Base-by-base conservation (phyloP, 1,140 invertebrate genomes). In the Belonocnema kinseyi region DNA sequence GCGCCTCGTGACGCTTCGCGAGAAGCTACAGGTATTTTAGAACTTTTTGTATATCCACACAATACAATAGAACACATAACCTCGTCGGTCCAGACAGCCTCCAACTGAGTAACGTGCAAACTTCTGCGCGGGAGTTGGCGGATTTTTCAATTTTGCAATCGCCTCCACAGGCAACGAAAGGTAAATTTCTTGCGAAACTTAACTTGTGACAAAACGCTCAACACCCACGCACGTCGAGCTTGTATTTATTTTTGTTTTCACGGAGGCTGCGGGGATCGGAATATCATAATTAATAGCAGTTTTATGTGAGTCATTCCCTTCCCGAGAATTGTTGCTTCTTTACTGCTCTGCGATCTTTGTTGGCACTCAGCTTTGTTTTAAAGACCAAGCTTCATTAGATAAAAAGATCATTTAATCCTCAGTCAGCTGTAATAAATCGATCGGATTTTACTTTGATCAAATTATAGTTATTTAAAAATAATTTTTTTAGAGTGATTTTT, bases 1-100 rank as follows among this genome's bases (percentile, higher is more conserved):
- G 80, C 72, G 82, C 83, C 80, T 82, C 83, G 83, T 84, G 79
- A 82, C 80, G 81, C 77, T 80, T 80, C 78, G 77, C 83, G 79
- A 78, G 83, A 83, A 81, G 73, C 78, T 84, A 80, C 81, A 85
- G 85, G 85, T 85, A 84, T 76, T 81, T 78, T 46, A 46, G 40
- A 46, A 46, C 40, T 46, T 46, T 0, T 46, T 74, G 52, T 73
- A 76, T 61, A 73, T 76, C 83, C 77, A 80, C 33, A 53, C 16
- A 61, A 17, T 33, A 40, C 53, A 72, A 71, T 81, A 46, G 4
- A 46, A 46, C 54, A 78, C 74, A 66, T 72, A 52, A 58, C 51
- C 50, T 26, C 46, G 6, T 11, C 71, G 51, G 40, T 70, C 74
- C 33, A 33, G 33, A 71, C 13, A 73, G 73, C 70, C 72, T 54